These are phyloP conservation scores for Oxyura jamaicensis DNA, from an alignment of 2,113 vertebrate species.

Conservation along the genomic window DNA sequence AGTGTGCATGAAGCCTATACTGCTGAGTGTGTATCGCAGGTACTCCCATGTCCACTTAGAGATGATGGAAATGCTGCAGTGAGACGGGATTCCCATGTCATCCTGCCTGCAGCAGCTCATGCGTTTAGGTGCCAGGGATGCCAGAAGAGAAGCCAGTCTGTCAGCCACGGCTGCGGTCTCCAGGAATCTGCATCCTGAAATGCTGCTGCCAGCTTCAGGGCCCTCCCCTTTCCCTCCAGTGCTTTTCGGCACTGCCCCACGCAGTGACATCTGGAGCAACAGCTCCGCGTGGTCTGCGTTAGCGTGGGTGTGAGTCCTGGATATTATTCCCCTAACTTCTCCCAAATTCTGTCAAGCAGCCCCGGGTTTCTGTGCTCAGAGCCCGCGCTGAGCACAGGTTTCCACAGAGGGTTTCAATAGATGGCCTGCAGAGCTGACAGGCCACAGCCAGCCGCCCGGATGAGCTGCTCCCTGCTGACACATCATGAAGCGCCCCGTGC, in stretches of 20 bases:
- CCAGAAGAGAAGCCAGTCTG: background rate
- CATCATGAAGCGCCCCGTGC: background rate
- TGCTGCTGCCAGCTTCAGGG: background rate
- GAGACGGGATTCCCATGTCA: background rate
- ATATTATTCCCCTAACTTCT: background rate
- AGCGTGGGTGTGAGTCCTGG: background rate
- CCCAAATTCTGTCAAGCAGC: background rate
- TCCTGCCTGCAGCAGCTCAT: background rate
- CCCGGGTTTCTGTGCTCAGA: background rate
- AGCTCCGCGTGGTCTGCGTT: accelerated
- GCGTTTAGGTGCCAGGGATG: background rate
- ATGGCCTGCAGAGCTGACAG: background rate
- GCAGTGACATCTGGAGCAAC: background rate
- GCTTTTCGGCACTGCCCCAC: background rate
- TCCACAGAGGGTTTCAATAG: background rate
- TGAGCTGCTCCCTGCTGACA: accelerated
- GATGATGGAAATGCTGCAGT: background rate
- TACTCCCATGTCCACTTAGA: background rate
- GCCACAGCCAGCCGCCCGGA: background rate
- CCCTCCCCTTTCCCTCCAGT: background rate
- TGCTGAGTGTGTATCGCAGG: background rate
- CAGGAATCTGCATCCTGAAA: background rate
- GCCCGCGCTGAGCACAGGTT: background rate
- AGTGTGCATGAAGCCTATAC: background rate
- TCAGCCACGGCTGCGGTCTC: background rate